Evolutionary conservation across 1,140 invertebrate genomes (phyloP), one percentile per base, ranked within the genome.

Genomic region (Tetragnatha versicolor): DNA sequence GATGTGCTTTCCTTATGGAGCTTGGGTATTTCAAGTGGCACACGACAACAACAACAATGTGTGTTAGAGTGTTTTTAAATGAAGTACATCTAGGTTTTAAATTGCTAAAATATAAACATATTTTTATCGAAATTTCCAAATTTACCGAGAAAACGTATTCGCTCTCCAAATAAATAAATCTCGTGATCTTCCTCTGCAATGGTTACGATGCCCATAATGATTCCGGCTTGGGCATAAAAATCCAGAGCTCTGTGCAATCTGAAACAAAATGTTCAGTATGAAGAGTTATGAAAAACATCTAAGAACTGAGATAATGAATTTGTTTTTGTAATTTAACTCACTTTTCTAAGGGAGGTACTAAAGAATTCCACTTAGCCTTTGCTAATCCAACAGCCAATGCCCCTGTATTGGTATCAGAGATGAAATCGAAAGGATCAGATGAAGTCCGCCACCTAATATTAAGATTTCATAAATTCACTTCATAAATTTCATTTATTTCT

Each of bases 371-470:
- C 42, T 53, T 14, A 29, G 14, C 39, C 22, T 45, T 60, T 14
- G 69, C 33, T 14, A 73, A 2, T 2, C 53, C 27, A 3, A 12
- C 12, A 29, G 53, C 37, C 1, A 73, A 20, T 0, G n/a, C n/a
- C 22, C 25, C 47, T n/a, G 22, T 22, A 29, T 45, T 60, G 6
- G 60, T 33, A 17, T 73, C 69, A 27, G 35, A 12, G 6, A 9
- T 6, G 33, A 73, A 73, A 45, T 73, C 69, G 25, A 45, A 73
- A 39, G 33, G 22, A 61, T 73, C 53, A 14, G 69, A 45, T 0
- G 69, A 29, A 0, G 69, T 37, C 6, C 25, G n/a, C 69, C 69
- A 73, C 20, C 69, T 73, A 14, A 60, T 60, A 60, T 20, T 29
- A 70, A 37, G 7, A 42, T 9, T 12, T 47, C 25, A 3, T 20